phyloP scores from a whole-genome alignment of 1,140 invertebrate species.

The Panagrolaimus sp. region DNA sequence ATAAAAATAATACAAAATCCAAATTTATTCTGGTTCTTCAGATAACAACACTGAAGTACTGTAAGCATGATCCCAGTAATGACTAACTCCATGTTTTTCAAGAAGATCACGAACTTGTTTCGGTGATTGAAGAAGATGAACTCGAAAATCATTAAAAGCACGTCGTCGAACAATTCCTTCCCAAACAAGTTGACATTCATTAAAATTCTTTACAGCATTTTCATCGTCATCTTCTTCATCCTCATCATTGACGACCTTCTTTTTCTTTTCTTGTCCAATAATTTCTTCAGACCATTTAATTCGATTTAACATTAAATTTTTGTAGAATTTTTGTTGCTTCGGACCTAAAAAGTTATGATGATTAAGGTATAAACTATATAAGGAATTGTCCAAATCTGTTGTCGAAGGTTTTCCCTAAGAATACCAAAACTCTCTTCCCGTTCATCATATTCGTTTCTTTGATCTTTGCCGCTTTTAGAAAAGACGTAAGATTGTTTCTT shows the following conservation, averaged over 20 bases:
- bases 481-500: too few relatives aligned
- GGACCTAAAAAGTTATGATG: conserved; percentile 64
- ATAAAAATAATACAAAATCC: too few relatives aligned
- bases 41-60: conserved; percentile 10
- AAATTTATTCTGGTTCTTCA: conserved; percentile 11
- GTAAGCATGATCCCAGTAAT: conserved; percentile 81
- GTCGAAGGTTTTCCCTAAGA: too few relatives aligned
- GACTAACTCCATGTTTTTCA: conserved; percentile 85
- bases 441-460: too few relatives aligned
- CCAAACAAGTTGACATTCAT: conserved; percentile 75
- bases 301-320: conserved; percentile 82
- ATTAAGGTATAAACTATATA: background rate
- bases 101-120: conserved; percentile 89
- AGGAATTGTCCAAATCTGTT: background rate
- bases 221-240: conserved; percentile 64
- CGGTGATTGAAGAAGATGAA: conserved; percentile 88
- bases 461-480: too few relatives aligned
- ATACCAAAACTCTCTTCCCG: too few relatives aligned
- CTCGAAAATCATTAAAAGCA: conserved; percentile 86
- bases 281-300: conserved; percentile 95
- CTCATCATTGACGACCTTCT: conserved; percentile 28
- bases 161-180: conserved; percentile 77
- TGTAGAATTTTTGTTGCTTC: conserved; percentile 92
- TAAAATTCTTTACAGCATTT: conserved; percentile 69
- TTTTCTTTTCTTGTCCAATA: conserved; percentile 48